phyloP scores from a whole-genome alignment of 2,888 invertebrate genomes.

The Tigriopus californicus region DNA sequence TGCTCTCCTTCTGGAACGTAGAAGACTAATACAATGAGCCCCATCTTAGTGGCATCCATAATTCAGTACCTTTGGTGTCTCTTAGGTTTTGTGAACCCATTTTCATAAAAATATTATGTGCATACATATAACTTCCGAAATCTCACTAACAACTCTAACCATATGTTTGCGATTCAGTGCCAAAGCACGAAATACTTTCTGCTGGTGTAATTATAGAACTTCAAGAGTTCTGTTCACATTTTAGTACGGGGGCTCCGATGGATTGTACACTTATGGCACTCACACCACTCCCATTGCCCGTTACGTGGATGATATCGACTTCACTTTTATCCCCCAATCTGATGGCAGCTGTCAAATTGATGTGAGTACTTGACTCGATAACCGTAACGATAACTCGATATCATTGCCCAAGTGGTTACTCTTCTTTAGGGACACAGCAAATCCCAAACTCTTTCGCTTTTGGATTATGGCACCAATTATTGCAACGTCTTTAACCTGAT shows the following conservation, averaged over 20 bases:
- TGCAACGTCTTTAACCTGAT: conserved; percentile 25
- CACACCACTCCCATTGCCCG: conserved; percentile 21
- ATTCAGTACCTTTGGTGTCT: too few relatives aligned
- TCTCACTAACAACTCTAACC: too few relatives aligned
- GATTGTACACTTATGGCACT: conserved; percentile 20
- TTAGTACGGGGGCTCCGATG: conserved; percentile 5
- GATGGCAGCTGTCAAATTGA: conserved; percentile 22
- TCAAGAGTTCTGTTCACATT: too few relatives aligned
- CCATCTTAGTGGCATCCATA: too few relatives aligned
- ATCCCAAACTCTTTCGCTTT: conserved; percentile 22
- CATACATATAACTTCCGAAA: too few relatives aligned
- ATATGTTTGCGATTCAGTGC: too few relatives aligned
- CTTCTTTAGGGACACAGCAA: conserved; percentile 22
- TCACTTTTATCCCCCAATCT: conserved; percentile 21
- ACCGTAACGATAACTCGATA: not conserved
- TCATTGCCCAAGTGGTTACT: not conserved
- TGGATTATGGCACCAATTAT: conserved; percentile 25
- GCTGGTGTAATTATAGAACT: too few relatives aligned
- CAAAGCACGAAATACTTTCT: too few relatives aligned
- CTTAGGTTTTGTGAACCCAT: too few relatives aligned
- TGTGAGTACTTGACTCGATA: conserved; percentile 19
- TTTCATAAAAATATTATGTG: too few relatives aligned
- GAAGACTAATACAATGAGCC: too few relatives aligned
- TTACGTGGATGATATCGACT: conserved; percentile 23
- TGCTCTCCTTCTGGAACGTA: too few relatives aligned